Conservation (phyloP, 2,113 vertebrate species). For the Hypomesus transpacificus region DNA sequence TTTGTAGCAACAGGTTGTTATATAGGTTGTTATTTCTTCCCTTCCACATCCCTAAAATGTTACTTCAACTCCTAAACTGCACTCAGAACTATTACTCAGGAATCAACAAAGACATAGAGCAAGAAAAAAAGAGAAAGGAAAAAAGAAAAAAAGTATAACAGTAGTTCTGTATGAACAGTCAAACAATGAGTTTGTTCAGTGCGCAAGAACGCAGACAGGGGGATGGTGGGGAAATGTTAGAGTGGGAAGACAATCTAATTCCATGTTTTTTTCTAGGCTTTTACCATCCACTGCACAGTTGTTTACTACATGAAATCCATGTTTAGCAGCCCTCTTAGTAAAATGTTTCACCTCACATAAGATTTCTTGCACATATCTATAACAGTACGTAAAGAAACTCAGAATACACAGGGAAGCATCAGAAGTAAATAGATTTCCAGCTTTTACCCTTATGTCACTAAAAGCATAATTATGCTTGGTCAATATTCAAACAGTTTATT, state of each 20-base stretch:
- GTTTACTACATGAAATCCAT: slow-evolving; percentile 36
- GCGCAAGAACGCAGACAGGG: slow-evolving; percentile 21
- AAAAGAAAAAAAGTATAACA: not conserved
- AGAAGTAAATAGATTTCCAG: not conserved
- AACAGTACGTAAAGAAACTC: too few relatives aligned
- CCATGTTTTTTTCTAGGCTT: slow-evolving; percentile 30
- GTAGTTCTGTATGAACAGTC: slow-evolving; percentile 29
- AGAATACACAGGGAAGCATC: not conserved
- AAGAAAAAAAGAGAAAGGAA: not conserved
- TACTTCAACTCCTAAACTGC: slow-evolving; percentile 17
- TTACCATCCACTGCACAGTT: slow-evolving; percentile 44
- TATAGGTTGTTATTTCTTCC: slow-evolving; percentile 9
- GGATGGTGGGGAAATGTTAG: slow-evolving; percentile 55
- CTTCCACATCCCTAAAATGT: not conserved
- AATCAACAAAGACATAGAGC: not conserved
- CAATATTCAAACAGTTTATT: slow-evolving; percentile 5
- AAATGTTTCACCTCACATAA: not conserved
- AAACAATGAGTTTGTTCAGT: slow-evolving; percentile 49
- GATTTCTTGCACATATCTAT: too few relatives aligned
- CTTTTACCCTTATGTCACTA: not conserved
- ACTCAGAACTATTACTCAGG: not conserved
- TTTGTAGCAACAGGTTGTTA: slow-evolving; percentile 43
- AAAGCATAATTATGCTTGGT: not conserved
- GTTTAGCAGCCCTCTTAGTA: not conserved
- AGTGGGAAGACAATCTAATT: slow-evolving; percentile 55